Evolutionary conservation across 2,113 vertebrate species (phyloP).

Genomic region (Alaudala cheleensis): DNA sequence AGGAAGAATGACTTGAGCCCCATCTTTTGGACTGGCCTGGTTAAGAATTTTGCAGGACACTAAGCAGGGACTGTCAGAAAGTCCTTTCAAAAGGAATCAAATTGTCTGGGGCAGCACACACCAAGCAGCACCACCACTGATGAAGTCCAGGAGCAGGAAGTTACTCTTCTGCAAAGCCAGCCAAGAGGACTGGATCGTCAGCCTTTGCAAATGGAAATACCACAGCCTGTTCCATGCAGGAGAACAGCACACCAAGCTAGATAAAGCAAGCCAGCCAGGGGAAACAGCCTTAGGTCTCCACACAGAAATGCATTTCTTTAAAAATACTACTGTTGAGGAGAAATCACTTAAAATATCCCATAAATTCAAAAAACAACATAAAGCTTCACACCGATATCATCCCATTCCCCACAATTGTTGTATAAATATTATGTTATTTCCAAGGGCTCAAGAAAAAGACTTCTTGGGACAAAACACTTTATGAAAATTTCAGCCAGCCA

Average conservation of each 20-base stretch:
- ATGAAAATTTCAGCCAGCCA: background rate
- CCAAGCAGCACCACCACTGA: background rate
- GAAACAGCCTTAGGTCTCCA: background rate
- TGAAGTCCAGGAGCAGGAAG: background rate
- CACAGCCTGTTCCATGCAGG: background rate
- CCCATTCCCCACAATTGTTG: accelerated
- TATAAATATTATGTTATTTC: background rate
- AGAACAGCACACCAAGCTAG: background rate
- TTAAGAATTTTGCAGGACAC: background rate
- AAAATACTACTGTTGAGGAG: background rate
- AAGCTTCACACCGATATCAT: background rate
- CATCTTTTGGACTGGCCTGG: background rate
- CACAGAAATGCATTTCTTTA: background rate
- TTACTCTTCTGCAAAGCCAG: background rate
- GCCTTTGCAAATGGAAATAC: background rate
- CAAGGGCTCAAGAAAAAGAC: background rate
- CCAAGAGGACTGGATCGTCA: background rate
- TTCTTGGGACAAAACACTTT: background rate
- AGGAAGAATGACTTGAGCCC: background rate
- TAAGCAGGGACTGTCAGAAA: background rate
- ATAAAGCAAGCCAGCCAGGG: background rate
- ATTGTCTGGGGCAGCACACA: too few species aligned
- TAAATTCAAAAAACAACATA: background rate
- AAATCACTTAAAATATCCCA: background rate
- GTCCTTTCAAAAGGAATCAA: background rate